phyloP scores from a whole-genome alignment of 2,113 vertebrate species.

The Tragulus kanchil region DNA sequence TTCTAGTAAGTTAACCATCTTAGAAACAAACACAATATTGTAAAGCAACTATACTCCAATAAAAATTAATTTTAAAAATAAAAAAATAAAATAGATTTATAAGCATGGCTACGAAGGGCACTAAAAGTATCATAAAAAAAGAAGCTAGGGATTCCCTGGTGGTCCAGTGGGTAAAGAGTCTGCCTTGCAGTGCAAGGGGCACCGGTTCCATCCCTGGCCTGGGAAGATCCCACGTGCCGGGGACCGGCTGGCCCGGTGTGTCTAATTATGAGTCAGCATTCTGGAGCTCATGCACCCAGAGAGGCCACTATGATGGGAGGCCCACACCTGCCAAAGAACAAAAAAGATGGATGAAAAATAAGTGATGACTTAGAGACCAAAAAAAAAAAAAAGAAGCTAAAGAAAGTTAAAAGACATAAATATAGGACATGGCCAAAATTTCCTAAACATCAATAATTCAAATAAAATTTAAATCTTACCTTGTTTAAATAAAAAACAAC shows the following conservation, averaged over 20 bases:
- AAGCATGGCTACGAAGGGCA: neutral
- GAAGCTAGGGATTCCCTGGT: no score
- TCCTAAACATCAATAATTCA: conserved; percentile 31
- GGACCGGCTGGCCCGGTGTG: no score
- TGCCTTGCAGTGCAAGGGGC: no score
- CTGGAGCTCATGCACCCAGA: no score
- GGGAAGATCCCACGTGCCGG: no score
- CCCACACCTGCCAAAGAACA: no score
- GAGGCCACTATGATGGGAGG: no score
- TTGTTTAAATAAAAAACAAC: neutral
- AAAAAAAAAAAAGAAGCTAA: neutral
- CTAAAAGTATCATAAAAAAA: neutral
- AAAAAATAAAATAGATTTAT: conserved; percentile 45
- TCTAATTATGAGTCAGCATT: no score
- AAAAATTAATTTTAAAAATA: neutral
- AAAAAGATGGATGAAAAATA: no score
- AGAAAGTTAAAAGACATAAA: neutral
- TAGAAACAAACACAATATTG: neutral
- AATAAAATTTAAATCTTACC: neutral
- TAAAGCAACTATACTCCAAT: neutral
- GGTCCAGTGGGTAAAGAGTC: no score
- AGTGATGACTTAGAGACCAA: no score
- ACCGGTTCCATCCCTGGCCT: no score
- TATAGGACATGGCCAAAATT: neutral
- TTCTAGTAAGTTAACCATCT: neutral